Percentiles rank a stretch among this genome's conserved stretches.
Evolutionary conservation across 2,888 invertebrate genomes (phyloP).

Genomic region (Oligia strigilis): DNA sequence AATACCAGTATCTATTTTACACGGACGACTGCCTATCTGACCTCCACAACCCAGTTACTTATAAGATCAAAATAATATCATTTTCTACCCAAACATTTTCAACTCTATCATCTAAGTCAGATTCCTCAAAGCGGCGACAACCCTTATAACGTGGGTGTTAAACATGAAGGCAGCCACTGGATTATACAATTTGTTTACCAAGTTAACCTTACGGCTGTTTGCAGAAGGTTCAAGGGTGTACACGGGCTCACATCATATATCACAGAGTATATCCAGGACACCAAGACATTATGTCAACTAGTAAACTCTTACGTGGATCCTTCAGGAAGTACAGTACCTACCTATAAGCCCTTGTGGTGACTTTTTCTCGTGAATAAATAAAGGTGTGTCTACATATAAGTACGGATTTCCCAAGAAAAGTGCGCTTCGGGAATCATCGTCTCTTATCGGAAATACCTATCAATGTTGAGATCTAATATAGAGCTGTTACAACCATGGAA

Average conservation of each 20-base stretch:
- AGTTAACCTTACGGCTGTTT: slow-evolving; percentile 50
- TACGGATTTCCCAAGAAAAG: no score
- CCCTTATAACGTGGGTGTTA: slow-evolving; percentile 44
- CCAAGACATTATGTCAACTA: neutral
- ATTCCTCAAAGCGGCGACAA: slow-evolving; percentile 1
- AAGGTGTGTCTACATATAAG: neutral
- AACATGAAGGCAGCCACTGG: slow-evolving; percentile 26
- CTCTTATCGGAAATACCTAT: neutral
- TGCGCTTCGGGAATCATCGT: neutral
- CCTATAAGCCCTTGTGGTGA: neutral
- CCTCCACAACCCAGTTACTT: no score
- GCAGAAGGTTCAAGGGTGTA: slow-evolving; percentile 40
- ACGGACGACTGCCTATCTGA: no score
- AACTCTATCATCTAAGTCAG: neutral
- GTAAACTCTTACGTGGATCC: neutral
- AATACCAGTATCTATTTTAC: no score
- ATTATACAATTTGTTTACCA: slow-evolving; percentile 59
- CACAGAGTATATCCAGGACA: neutral
- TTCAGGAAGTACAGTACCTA: neutral
- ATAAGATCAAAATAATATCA: neutral
- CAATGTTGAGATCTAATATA: no score
- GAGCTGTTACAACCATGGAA: neutral
- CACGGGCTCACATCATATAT: neutral
- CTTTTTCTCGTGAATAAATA: slow-evolving; percentile 5
- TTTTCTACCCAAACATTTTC: neutral